Base-by-base conservation (phyloP, 2,797 vertebrate species). In the Clarias platycephalus region DNA sequence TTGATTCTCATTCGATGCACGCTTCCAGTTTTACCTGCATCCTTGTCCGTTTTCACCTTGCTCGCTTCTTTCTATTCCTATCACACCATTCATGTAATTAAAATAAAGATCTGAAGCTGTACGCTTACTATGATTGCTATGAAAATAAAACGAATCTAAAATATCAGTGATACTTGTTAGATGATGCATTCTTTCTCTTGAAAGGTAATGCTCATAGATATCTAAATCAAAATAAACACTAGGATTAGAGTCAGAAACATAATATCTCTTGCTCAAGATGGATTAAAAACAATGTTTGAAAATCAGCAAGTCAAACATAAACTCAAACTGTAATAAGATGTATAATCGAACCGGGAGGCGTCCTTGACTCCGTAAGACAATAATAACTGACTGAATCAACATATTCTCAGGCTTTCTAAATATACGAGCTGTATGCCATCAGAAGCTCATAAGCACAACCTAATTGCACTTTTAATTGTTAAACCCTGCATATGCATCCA, bases 1-100 rank as follows among this genome's bases (percentile, higher is more conserved):
- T 84, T 79, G 34, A 85, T 86, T 89, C 83, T 44, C 67, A 82
- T 84, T 80, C 28, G 68, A 67, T 55, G 40, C 86, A 64, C 62
- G 74, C 7, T 74, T 85, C 64, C 71, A 78, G 53, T 75, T 86
- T 86, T 84, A 86, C 58, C 28, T 5, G 8, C 57, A 72, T 53
- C 63, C 15, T 76, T 84, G 77, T 84, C 81, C 63, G 22, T 71
- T 37, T 84, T 70, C 64, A 78, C 75, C 85, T 68, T 79, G 83
- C 60, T 63, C 31, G 28, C n/a, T 40, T 12, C 57, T 67, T 16
- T 34, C 70, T 81, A 84, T 89, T 80, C 76, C 76, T 72, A 78
- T 64, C 75, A 77, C 68, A 83, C 15, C 58, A 31, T 62, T 86
- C 72, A 82, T 86, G 74, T 81, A 60, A 82, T 82, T 82, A 82